phyloP scores from a whole-genome alignment of 2,888 invertebrate genomes.

The Adineta ricciae region DNA sequence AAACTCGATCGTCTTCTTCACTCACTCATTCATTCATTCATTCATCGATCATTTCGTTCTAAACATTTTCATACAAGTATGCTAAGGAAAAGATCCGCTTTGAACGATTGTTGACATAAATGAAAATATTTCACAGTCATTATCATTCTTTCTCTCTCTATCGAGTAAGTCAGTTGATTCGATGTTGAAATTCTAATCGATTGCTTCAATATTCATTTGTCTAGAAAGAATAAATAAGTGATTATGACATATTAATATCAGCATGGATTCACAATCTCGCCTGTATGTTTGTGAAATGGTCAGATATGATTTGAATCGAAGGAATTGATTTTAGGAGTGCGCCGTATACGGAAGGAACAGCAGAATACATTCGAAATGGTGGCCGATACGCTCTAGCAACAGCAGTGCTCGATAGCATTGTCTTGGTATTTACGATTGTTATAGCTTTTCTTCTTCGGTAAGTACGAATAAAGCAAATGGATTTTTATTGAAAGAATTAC shows the following conservation, averaged over 20 bases:
- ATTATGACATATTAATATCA: background rate
- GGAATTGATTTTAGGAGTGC: background rate
- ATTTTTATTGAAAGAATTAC: background rate
- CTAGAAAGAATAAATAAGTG: background rate
- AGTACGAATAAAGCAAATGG: background rate
- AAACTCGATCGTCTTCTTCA: background rate
- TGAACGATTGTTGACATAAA: background rate
- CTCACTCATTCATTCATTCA: background rate
- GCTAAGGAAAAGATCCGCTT: background rate
- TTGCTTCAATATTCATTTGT: background rate
- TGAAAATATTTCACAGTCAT: conserved; percentile 7
- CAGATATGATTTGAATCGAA: too few relatives aligned
- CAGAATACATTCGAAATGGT: conserved; percentile 11
- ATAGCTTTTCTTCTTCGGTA: conserved; percentile 17
- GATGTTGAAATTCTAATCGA: background rate
- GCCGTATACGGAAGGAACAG: background rate
- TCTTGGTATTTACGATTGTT: conserved; percentile 1
- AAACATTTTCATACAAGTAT: background rate
- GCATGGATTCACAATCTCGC: background rate
- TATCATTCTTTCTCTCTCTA: background rate
- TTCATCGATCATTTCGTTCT: background rate
- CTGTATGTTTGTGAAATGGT: background rate
- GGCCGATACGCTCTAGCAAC: conserved; percentile 16
- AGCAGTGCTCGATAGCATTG: conserved; percentile 8
- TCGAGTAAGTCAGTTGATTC: background rate